A percentile compares a stretch with the other conserved stretches of the same genome.
phyloP scores from a whole-genome alignment of 2,113 vertebrate species.

The Dipodomys merriami region DNA sequence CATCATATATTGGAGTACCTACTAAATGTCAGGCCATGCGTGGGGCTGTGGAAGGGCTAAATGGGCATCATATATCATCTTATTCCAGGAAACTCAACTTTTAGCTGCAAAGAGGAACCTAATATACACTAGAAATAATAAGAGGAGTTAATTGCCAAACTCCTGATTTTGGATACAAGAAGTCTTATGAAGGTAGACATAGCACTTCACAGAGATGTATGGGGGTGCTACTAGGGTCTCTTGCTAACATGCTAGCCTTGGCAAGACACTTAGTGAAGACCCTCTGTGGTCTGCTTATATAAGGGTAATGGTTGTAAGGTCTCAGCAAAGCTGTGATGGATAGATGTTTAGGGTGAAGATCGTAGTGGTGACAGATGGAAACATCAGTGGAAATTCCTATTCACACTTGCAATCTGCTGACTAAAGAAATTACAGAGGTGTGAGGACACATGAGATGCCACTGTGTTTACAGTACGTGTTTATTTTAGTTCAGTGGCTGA shows the following conservation, averaged over 20 bases:
- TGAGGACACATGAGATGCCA: neutral
- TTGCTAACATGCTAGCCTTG: neutral
- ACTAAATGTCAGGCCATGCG: neutral
- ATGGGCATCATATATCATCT: neutral
- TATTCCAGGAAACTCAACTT: neutral
- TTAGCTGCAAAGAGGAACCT: neutral
- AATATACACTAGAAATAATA: neutral
- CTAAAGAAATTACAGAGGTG: neutral
- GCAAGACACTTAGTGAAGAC: neutral
- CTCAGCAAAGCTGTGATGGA: neutral
- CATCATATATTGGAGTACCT: neutral
- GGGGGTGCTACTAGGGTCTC: neutral
- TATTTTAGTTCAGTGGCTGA: neutral
- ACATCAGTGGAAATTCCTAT: neutral
- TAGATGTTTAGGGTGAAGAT: neutral
- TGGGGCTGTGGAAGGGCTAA: neutral
- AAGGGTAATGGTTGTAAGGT: neutral
- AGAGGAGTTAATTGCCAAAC: neutral
- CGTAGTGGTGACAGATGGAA: neutral
- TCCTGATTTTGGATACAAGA: neutral
- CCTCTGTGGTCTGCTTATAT: neutral
- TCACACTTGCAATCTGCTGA: neutral
- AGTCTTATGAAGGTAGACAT: neutral
- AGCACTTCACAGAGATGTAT: neutral
- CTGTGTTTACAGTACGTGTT: too few species aligned